Evolutionary conservation across 2,797 vertebrate genomes (phyloP).

Genomic region (Dendrocincla fuliginosa): DNA sequence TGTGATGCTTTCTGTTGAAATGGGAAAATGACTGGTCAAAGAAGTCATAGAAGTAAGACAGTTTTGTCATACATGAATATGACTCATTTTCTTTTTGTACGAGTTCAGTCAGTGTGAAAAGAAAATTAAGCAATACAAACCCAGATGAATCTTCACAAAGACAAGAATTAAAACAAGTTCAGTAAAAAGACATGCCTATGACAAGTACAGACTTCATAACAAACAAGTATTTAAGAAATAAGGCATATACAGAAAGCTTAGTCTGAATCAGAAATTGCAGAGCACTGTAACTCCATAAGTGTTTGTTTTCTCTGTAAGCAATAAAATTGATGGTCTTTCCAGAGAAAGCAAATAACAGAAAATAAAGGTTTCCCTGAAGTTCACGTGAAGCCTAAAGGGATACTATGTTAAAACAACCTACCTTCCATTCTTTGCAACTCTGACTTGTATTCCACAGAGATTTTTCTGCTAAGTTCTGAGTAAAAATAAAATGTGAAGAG

Average conservation of each 20-base stretch:
- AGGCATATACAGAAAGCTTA: not conserved
- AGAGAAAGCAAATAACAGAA: not conserved
- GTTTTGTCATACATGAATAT: not conserved
- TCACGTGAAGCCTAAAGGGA: constrained; percentile 12
- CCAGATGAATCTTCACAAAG: not conserved
- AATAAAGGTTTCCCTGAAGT: constrained; percentile 17
- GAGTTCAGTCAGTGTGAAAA: not conserved
- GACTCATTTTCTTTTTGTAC: not conserved
- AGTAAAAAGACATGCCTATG: not conserved
- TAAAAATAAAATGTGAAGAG: not conserved
- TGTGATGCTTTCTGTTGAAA: not conserved
- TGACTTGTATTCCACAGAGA: not conserved
- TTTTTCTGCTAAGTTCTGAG: not conserved
- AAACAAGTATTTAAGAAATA: not conserved
- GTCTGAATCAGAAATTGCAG: not conserved
- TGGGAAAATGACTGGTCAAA: not conserved
- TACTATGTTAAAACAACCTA: not conserved
- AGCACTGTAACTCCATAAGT: not conserved
- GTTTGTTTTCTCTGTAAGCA: not conserved
- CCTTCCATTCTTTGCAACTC: not conserved
- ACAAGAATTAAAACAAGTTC: not conserved
- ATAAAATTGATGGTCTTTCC: not conserved
- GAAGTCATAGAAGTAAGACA: not conserved
- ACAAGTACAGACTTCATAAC: not conserved
- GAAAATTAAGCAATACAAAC: not conserved